Conservation (phyloP, 2,888 invertebrate genomes). For the Rhagonycha lutea region DNA sequence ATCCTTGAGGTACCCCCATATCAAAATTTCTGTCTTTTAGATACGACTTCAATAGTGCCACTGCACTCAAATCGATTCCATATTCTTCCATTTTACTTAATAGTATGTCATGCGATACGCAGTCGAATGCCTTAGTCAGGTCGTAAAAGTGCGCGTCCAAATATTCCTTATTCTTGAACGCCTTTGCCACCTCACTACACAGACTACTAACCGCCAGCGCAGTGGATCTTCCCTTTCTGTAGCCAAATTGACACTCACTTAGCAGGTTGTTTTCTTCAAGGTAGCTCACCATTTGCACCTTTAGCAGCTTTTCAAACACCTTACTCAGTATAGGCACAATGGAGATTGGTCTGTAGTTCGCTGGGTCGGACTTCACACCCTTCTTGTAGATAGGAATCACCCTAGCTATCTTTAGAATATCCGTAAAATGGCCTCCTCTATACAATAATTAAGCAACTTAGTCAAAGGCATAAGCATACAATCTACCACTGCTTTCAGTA, state of each 20-base stretch:
- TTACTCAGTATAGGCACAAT: neutral
- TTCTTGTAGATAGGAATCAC: neutral
- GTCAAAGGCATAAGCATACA: no score
- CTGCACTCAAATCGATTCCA: no score
- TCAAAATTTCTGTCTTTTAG: no score
- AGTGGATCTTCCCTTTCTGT: neutral
- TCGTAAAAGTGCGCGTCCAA: no score
- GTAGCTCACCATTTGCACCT: neutral
- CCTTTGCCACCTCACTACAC: no score
- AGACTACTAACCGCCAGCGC: neutral
- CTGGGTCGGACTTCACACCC: neutral
- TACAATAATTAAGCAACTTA: neutral
- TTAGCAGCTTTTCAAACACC: neutral
- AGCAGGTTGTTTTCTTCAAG: neutral
- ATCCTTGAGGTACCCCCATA: no score
- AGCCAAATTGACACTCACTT: neutral
- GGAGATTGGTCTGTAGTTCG: neutral
- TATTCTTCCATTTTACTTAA: no score
- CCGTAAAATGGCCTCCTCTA: neutral
- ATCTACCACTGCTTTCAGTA: no score
- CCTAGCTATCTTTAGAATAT: neutral
- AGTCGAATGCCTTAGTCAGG: no score
- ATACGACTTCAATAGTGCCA: no score
- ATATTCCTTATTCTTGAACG: no score
- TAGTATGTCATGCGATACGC: no score